Conservation (phyloP, 2,113 vertebrate genomes). For the Trichomycterus rosablanca region DNA sequence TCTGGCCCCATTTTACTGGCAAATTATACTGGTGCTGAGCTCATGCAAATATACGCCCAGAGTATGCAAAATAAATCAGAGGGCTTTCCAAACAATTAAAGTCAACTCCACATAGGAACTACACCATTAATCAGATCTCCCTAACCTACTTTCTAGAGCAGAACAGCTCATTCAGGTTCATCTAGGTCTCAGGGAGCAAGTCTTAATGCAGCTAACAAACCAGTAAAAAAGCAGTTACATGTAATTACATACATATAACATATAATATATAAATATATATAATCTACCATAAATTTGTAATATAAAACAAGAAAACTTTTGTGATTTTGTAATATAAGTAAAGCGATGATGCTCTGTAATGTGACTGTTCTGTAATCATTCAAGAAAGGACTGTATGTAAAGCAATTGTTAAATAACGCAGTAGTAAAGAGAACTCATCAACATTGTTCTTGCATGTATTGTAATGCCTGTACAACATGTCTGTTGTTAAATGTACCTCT, state of each 20-base stretch:
- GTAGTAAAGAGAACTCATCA: not conserved
- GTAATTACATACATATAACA: too few species aligned
- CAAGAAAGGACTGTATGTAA: too few species aligned
- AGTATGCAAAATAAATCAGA: slow-evolving; percentile 22
- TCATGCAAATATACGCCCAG: slow-evolving; percentile 17
- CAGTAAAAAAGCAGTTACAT: too few species aligned
- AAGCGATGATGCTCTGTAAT: slow-evolving; percentile 23
- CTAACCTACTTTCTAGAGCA: slow-evolving; percentile 27
- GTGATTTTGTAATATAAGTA: too few species aligned
- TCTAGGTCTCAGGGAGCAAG: slow-evolving; percentile 37
- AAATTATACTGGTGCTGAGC: slow-evolving; percentile 25
- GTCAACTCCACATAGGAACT: not conserved
- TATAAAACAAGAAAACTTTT: too few species aligned
- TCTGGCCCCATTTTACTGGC: slow-evolving; percentile 8
- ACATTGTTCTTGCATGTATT: not conserved
- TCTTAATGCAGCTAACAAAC: slow-evolving; percentile 30
- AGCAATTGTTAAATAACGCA: too few species aligned
- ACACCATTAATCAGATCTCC: not conserved
- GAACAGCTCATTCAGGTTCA: slow-evolving; percentile 7
- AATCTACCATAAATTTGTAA: too few species aligned
- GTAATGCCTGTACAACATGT: not conserved
- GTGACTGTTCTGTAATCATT: slow-evolving; percentile 30
- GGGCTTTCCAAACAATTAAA: not conserved
- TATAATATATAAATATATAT: too few species aligned
- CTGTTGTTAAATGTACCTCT: not conserved